phyloP scores from a whole-genome alignment of 2,797 vertebrate species.

The Chelmon rostratus region DNA sequence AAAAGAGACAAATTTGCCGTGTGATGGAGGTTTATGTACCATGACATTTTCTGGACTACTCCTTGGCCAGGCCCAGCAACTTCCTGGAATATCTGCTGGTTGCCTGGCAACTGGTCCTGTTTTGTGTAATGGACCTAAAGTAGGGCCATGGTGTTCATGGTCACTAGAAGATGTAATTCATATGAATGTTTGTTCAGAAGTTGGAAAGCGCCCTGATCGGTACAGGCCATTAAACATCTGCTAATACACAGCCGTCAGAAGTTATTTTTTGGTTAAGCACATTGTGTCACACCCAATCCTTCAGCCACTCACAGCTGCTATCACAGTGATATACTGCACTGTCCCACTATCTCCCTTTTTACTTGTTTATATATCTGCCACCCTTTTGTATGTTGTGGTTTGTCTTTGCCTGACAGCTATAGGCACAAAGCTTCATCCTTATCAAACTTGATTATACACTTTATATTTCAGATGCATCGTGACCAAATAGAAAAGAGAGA shows the following conservation, averaged over 20 bases:
- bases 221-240: background rate
- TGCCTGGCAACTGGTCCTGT: slow-evolving; percentile 32
- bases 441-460: slow-evolving; percentile 34
- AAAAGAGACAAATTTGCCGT: background rate
- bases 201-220: background rate
- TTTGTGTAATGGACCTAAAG: background rate
- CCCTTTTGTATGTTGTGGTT: slow-evolving; percentile 11
- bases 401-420: slow-evolving; percentile 31
- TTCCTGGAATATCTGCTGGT: slow-evolving; percentile 9
- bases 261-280: too few species aligned
- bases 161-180: background rate
- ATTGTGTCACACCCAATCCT: background rate
- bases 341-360: background rate
- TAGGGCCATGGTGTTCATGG: background rate
- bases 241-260: background rate
- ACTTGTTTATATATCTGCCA: slow-evolving; percentile 26
- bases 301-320: too few species aligned
- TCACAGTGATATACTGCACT: background rate
- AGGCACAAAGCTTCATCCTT: slow-evolving; percentile 35
- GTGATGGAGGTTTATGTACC: background rate
- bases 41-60: background rate
- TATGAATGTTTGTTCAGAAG: background rate
- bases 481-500: slow-evolving; percentile 15
- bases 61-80: background rate
- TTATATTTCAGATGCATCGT: slow-evolving; percentile 5